Conservation (phyloP, 2,888 invertebrate species). For the Lomographa bimaculata region DNA sequence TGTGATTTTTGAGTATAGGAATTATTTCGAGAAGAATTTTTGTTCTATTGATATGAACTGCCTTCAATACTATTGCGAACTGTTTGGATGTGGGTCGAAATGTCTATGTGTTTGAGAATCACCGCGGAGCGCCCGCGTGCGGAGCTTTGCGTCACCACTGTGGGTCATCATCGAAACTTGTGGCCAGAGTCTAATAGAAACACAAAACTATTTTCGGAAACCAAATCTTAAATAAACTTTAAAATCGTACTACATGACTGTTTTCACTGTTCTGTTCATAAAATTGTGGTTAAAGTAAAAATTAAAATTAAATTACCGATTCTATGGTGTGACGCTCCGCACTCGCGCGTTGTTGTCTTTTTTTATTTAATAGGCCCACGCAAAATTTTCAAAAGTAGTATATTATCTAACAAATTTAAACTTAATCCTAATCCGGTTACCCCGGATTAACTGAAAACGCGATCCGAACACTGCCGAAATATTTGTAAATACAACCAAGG, state of each 20-base stretch:
- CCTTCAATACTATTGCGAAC: conserved; percentile 92
- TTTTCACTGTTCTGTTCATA: conserved; percentile 23
- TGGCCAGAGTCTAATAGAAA: conserved; percentile 35
- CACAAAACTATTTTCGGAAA: conserved; percentile 27
- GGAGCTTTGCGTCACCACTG: conserved; percentile 50
- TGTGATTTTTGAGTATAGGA: conserved; percentile 43
- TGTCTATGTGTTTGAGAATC: conserved; percentile 90
- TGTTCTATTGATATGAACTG: conserved; percentile 81
- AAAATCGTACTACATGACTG: conserved; percentile 23
- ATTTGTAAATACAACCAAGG: conserved; percentile 65
- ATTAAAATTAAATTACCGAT: conserved; percentile 32
- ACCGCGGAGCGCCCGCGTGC: conserved; percentile 67
- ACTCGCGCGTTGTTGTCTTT: conserved; percentile 41
- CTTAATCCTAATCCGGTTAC: conserved; percentile 71
- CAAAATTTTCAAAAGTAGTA: conserved; percentile 60
- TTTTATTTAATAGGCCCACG: conserved; percentile 51
- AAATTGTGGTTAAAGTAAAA: conserved; percentile 23
- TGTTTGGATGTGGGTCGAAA: conserved; percentile 85
- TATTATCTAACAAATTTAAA: conserved; percentile 74
- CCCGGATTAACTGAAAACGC: conserved; percentile 68
- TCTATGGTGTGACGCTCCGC: conserved; percentile 53
- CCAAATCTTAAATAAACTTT: conserved; percentile 18
- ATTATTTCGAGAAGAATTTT: conserved; percentile 46
- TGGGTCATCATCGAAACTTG: conserved; percentile 39
- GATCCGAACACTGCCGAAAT: conserved; percentile 74